Conservation (phyloP, 37 sponge, comb jelly and placozoan genomes). For the Aplysina aerophoba region DNA sequence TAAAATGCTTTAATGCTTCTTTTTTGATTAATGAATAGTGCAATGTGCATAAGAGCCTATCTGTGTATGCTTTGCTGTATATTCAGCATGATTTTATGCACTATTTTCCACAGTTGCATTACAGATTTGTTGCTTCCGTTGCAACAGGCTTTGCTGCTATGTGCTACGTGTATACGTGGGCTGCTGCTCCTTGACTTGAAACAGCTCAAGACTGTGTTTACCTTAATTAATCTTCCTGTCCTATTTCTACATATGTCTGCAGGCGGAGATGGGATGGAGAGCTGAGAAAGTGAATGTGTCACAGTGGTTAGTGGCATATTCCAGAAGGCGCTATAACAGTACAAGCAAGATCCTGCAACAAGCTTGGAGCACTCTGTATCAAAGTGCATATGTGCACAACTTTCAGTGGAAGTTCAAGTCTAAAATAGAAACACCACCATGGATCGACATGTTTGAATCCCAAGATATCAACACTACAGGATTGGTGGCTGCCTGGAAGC, state of each 20-base stretch:
- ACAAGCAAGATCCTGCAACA: neutral
- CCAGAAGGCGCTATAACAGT: slow-evolving; percentile 44
- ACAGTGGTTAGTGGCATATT: slow-evolving; percentile 48
- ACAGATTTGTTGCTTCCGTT: no score
- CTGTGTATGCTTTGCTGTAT: no score
- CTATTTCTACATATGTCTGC: neutral
- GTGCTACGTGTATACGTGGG: no score
- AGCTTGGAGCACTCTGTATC: slow-evolving; percentile 45
- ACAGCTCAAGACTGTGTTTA: no score
- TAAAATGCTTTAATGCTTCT: no score
- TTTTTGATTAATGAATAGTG: no score
- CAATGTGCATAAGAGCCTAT: no score
- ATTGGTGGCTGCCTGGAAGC: slow-evolving; percentile 36
- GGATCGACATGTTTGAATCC: neutral
- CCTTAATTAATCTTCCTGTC: no score
- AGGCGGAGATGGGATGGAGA: slow-evolving; percentile 76
- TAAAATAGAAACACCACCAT: slow-evolving; percentile 18
- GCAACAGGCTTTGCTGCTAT: no score
- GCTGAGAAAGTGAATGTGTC: slow-evolving; percentile 36
- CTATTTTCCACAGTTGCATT: no score
- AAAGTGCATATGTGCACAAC: slow-evolving; percentile 45
- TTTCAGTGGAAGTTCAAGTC: slow-evolving; percentile 15
- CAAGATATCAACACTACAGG: slow-evolving; percentile 4
- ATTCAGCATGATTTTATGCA: no score
- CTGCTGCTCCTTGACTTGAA: no score